Conservation (phyloP, 92 coral and sea anemone genomes). For the Porites evermanni region DNA sequence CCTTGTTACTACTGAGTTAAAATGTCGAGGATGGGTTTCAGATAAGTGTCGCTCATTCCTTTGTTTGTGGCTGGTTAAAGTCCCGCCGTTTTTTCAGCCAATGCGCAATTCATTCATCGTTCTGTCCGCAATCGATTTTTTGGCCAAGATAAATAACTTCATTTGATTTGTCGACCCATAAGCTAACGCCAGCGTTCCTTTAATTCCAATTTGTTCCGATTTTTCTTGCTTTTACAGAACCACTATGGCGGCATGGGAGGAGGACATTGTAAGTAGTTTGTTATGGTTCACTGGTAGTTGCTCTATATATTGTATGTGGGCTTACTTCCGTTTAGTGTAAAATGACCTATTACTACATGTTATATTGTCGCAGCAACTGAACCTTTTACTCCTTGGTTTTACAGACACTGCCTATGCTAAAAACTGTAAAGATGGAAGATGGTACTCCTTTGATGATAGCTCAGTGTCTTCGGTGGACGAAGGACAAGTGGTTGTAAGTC, state of each 20-base stretch:
- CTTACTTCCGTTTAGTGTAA: no score
- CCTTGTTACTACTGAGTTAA: no score
- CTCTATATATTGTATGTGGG: not conserved
- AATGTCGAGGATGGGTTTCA: no score
- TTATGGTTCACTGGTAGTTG: not conserved
- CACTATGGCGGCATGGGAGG: constrained; percentile 99
- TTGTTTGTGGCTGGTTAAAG: no score
- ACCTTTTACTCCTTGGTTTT: not conserved
- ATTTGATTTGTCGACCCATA: no score
- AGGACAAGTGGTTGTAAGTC: constrained; percentile 83
- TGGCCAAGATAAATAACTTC: no score
- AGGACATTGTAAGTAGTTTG: constrained; percentile 89
- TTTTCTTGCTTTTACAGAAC: constrained; percentile 69
- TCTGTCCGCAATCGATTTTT: no score
- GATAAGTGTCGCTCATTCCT: no score
- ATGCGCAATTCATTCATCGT: no score
- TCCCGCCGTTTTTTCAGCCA: no score
- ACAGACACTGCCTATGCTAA: constrained; percentile 94
- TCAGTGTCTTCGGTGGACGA: constrained; percentile 87
- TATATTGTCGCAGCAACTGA: not conserved
- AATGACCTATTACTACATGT: no score
- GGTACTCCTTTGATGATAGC: constrained; percentile 99
- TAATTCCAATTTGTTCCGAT: not conserved
- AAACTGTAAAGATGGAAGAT: constrained; percentile 83
- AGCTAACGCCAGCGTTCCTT: no score